Percentiles rank a stretch among this genome's conserved stretches.
Evolutionary conservation across 1,140 invertebrate species (phyloP).

Genomic region (Scaptomyza graminum): DNA sequence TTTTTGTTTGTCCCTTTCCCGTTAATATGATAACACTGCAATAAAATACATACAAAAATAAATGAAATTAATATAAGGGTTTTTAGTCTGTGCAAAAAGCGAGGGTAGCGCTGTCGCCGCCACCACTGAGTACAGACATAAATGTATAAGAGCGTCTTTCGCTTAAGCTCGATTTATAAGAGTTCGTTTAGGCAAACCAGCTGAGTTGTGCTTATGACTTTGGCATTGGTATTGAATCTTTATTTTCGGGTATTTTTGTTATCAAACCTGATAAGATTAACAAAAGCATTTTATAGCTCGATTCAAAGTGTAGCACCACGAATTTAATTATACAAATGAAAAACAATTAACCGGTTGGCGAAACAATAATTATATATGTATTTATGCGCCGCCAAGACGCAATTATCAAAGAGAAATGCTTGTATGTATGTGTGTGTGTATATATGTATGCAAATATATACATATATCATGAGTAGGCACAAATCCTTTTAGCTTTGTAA

Average conservation of each 20-base stretch:
- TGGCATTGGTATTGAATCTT: constrained; percentile 9
- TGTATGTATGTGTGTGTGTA: background rate
- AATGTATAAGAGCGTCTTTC: constrained; percentile 35
- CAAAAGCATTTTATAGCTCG: constrained; percentile 29
- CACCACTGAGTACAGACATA: constrained; percentile 1
- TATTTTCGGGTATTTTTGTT: constrained; percentile 1
- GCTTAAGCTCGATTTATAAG: constrained; percentile 47
- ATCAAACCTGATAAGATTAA: constrained; percentile 41
- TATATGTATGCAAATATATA: background rate
- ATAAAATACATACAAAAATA: constrained; percentile 12
- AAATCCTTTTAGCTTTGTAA: constrained; percentile 25
- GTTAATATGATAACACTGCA: background rate
- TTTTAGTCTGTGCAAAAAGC: constrained; percentile 15
- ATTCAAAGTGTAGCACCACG: constrained; percentile 3
- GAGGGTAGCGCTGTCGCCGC: background rate
- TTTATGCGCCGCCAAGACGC: too few species aligned
- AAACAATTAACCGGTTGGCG: constrained; percentile 31
- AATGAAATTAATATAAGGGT: background rate
- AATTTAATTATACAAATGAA: constrained; percentile 34
- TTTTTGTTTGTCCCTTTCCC: constrained; percentile 4
- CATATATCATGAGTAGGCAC: background rate
- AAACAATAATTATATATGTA: background rate
- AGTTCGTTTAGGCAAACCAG: constrained; percentile 7
- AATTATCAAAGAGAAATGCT: background rate
- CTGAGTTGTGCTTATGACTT: background rate